Evolutionary conservation across 2,113 vertebrate genomes (phyloP).

Genomic region (Australoheros scitulus): DNA sequence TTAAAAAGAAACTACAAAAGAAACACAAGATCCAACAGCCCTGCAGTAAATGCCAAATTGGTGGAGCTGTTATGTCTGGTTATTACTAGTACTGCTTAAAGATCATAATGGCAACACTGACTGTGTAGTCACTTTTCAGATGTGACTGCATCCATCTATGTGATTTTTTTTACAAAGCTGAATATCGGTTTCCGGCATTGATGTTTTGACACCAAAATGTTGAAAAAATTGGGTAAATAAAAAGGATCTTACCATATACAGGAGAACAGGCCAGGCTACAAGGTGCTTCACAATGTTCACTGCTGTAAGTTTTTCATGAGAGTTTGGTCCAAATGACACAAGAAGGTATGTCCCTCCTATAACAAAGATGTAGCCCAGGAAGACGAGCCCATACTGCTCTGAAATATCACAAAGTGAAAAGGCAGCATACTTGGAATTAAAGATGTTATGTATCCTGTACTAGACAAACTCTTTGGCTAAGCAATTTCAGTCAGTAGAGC

Average conservation of each 20-base stretch:
- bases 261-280: conserved; percentile 92
- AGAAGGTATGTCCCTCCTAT: conserved; percentile 91
- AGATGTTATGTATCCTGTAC: neutral
- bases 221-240: too few species aligned
- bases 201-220: too few species aligned
- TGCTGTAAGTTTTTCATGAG: conserved; percentile 90
- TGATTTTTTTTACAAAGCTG: too few species aligned
- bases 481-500: neutral
- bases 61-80: neutral
- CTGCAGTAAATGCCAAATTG: neutral
- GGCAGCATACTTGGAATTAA: neutral
- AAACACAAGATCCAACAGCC: neutral
- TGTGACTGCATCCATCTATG: neutral
- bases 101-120: too few species aligned
- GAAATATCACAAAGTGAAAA: conserved; percentile 30
- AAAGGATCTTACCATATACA: conserved; percentile 88
- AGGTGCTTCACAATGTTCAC: conserved; percentile 91
- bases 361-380: conserved; percentile 88
- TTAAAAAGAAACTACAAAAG: neutral
- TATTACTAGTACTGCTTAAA: neutral
- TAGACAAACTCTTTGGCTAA: neutral
- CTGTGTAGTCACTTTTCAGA: neutral
- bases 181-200: too few species aligned
- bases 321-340: conserved; percentile 94
- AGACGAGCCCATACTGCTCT: conserved; percentile 89